Evolutionary conservation across 2,797 vertebrate species (phyloP), one percentile per base, ranked within the genome.

Genomic region (Tapirus indicus): DNA sequence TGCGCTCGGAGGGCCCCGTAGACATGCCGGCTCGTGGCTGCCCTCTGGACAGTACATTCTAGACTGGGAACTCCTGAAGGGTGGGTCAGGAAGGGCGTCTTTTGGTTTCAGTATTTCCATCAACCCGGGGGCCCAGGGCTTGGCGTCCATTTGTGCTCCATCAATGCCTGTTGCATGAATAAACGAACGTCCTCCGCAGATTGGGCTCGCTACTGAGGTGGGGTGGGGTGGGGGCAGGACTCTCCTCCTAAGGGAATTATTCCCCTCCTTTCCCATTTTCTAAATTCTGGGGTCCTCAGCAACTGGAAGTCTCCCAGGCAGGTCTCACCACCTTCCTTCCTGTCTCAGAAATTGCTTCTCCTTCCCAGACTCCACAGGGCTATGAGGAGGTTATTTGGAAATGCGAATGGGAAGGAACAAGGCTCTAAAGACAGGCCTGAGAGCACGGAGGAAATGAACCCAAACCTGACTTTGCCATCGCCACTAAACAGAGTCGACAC

Each of bases 11-110:
- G 32, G 11, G 12, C 35, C 32, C 3, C 0, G 29, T 0, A 0
- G 47, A 8, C 47, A 6, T 5, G 20, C 25, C 0, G 0, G 44
- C 82, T 27, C 12, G 0, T 4, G 38, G 62, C 49, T 8, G 10
- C n/a, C 0, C 0, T 0, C 20, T 10, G 20, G 38, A 14, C 3
- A 1, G 41, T 0, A 0, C 11, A 7, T 35, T 16, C 27, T 64
- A 11, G 66, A 14, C 64, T 21, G 1, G 0, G 44, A 17, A 23
- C 1, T 3, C 49, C 12, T 9, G 1, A 8, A 0, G 20, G 62
- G 17, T 9, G 2, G 0, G 6, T 10, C 1, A 7, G 13, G 38
- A 1, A 0, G 82, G 60, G 27, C 0, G 0, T 9, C 32, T 10
- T 35, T 1, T 6, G 83, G 72, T 17, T 47, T 12, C 35, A 0